phyloP scores from a whole-genome alignment of 2,888 invertebrate genomes.

The Drosophila pegasa region DNA sequence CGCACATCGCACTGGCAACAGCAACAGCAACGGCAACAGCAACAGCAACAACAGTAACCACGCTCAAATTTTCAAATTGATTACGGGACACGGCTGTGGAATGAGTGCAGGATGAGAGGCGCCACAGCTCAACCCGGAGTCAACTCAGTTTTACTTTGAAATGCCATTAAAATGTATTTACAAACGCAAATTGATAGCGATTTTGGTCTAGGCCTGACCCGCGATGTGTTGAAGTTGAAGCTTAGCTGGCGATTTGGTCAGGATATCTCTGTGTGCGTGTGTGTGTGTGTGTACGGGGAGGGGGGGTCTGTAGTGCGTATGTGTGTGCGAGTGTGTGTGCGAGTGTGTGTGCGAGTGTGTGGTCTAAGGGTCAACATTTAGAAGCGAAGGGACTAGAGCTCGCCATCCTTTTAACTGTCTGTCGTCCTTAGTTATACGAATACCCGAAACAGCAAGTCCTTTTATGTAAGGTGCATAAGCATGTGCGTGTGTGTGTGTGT shows the following conservation, averaged over 20 bases:
- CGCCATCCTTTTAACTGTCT: constrained; percentile 22
- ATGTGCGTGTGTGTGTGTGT: constrained; percentile 10
- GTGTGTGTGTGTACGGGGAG: not conserved
- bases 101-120: constrained; percentile 18
- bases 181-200: constrained; percentile 80
- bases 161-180: constrained; percentile 82
- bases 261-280: constrained; percentile 9
- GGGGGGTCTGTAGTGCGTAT: too few relatives aligned
- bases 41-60: constrained; percentile 23
- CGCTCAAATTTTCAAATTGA: constrained; percentile 74
- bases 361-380: constrained; percentile 11
- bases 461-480: not conserved
- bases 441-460: constrained; percentile 20
- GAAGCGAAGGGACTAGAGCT: not conserved
- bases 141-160: constrained; percentile 73
- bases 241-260: constrained; percentile 66
- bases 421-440: constrained; percentile 8
- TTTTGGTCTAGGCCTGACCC: constrained; percentile 58
- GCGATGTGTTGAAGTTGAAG: constrained; percentile 69
- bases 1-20: constrained; percentile 22
- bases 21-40: constrained; percentile 4
- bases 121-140: constrained; percentile 27
- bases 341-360: constrained; percentile 7
- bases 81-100: constrained; percentile 53
- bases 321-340: not conserved